Conservation (phyloP, 1,140 invertebrate species). For the Thaumatotibia leucotreta region DNA sequence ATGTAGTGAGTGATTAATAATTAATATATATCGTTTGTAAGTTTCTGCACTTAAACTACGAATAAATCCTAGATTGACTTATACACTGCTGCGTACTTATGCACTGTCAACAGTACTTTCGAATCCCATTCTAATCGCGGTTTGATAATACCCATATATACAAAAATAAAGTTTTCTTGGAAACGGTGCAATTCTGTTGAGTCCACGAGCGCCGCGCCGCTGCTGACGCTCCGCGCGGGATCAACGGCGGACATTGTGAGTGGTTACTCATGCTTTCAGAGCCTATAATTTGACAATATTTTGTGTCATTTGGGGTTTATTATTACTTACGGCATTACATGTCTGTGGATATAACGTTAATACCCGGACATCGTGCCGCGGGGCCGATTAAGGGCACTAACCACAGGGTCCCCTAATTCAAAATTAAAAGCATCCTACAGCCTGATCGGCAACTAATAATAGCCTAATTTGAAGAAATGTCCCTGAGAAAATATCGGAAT, state of each 20-base stretch:
- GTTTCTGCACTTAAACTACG: no score
- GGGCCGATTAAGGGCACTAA: slow-evolving; percentile 71
- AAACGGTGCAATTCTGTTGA: no score
- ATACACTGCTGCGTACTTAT: no score
- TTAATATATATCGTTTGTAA: no score
- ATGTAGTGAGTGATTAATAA: no score
- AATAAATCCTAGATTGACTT: no score
- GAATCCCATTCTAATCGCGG: no score
- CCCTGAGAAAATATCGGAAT: slow-evolving; percentile 73
- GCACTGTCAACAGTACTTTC: no score
- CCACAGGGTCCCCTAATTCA: slow-evolving; percentile 74
- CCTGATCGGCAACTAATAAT: slow-evolving; percentile 74
- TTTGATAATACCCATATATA: no score
- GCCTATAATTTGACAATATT: slow-evolving; percentile 77
- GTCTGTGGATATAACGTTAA: slow-evolving; percentile 70
- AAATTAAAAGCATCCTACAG: slow-evolving; percentile 75
- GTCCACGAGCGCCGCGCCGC: background rate
- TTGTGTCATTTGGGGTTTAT: slow-evolving; percentile 75
- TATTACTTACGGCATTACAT: slow-evolving; percentile 72
- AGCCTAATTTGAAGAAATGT: slow-evolving; percentile 72
- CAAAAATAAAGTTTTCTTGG: no score
- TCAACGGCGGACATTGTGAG: slow-evolving; percentile 65
- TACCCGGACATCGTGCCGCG: slow-evolving; percentile 54
- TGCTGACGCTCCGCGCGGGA: slow-evolving; percentile 53
- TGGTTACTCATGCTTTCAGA: slow-evolving; percentile 73